These are phyloP conservation scores for Papilio gigon DNA, from an alignment of 2,888 invertebrate species.

Conservation along the genomic window DNA sequence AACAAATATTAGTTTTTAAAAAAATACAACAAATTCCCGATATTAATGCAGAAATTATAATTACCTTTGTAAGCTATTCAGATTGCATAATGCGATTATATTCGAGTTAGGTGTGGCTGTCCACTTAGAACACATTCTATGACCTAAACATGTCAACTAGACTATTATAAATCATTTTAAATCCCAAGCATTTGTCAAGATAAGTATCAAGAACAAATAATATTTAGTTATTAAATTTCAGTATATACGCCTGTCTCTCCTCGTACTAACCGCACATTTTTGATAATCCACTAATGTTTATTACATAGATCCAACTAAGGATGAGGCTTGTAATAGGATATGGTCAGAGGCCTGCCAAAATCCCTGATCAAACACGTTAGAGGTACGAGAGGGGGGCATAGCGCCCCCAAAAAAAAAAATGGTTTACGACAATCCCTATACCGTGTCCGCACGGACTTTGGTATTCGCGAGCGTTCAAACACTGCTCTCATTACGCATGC, in stretches of 20 bases:
- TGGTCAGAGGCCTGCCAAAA: no score
- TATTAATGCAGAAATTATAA: conserved; percentile 7
- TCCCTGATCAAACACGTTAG: no score
- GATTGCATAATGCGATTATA: conserved; percentile 30
- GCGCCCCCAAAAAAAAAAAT: no score
- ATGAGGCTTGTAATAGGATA: no score
- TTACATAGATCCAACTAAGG: no score
- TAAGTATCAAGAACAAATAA: conserved; percentile 11
- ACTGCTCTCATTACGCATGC: conserved; percentile 78
- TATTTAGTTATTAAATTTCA: not conserved
- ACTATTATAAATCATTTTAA: conserved; percentile 31
- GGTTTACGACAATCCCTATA: no score
- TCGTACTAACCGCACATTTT: no score
- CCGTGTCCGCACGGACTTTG: conserved; percentile 65
- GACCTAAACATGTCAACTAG: conserved; percentile 35
- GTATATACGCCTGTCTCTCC: no score
- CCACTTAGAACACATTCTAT: conserved; percentile 30
- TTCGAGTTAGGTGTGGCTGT: conserved; percentile 19
- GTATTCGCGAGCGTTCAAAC: conserved; percentile 79
- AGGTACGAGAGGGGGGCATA: no score
- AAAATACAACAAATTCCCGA: not conserved
- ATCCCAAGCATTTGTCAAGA: conserved; percentile 15
- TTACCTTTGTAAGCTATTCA: conserved; percentile 21
- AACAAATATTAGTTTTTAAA: not conserved
- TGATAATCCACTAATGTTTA: no score